These are phyloP conservation scores for Euphonia xanthogaster DNA, from an alignment of 2,797 vertebrate genomes.

Conservation along the genomic window DNA sequence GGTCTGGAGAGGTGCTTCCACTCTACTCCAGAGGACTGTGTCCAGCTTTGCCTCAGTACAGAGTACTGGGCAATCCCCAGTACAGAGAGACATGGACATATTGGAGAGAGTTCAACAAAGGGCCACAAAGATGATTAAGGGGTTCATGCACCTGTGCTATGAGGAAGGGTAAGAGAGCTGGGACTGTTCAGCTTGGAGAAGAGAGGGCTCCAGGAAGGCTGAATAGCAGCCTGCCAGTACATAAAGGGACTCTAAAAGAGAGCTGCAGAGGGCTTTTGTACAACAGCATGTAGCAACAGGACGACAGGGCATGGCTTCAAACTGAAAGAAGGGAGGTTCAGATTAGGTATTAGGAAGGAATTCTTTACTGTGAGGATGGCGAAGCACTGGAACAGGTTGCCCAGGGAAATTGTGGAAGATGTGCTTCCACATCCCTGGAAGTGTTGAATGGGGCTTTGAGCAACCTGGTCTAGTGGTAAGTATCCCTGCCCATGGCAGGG, in stretches of 20 bases:
- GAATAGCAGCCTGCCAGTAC: not conserved
- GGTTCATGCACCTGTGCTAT: not conserved
- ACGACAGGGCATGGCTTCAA: not conserved
- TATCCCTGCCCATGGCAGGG: rapidly evolving
- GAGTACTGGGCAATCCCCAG: not conserved
- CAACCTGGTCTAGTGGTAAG: not conserved
- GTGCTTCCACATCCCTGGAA: not conserved
- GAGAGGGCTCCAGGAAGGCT: not conserved
- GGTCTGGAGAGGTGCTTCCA: not conserved
- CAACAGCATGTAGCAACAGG: rapidly evolving
- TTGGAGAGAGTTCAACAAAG: not conserved
- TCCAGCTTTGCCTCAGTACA: no score
- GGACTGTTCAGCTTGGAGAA: not conserved
- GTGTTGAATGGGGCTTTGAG: not conserved
- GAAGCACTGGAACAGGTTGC: not conserved
- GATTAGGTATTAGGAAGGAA: not conserved
- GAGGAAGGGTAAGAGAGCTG: not conserved
- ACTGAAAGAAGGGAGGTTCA: not conserved
- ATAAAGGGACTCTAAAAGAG: not conserved
- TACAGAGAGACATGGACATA: not conserved
- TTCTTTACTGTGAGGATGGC: not conserved
- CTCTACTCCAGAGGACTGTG: not conserved
- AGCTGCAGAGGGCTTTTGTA: not conserved
- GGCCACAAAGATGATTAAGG: not conserved
- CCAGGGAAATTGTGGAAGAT: not conserved